These are phyloP conservation scores for Chloebia gouldiae DNA, from an alignment of 2,113 vertebrate genomes.

Conservation along the genomic window DNA sequence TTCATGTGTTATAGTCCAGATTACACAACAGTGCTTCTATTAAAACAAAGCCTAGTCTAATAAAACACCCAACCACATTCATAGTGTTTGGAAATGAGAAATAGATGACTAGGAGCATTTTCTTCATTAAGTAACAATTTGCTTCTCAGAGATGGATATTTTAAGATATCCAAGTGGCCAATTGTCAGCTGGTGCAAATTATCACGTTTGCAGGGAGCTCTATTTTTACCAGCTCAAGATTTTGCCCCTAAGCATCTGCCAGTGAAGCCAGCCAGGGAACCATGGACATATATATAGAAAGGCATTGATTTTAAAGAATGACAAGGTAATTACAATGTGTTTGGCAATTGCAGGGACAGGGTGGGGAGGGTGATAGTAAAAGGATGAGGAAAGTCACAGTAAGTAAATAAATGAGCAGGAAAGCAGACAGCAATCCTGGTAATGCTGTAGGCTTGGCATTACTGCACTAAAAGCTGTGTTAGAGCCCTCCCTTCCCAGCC, in stretches of 20 bases:
- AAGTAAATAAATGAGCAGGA: neutral
- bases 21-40: neutral
- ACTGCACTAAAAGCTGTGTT: neutral
- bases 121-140: conserved; percentile 11
- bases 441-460: neutral
- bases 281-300: neutral
- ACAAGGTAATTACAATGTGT: neutral
- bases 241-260: conserved; percentile 26
- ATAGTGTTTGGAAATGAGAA: neutral
- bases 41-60: neutral
- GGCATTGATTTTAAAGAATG: neutral
- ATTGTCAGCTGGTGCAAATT: conserved; percentile 26
- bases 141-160: conserved; percentile 15
- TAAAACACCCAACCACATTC: neutral
- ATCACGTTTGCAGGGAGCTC: neutral
- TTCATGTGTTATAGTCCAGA: neutral
- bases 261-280: neutral
- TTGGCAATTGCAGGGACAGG: neutral
- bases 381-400: neutral
- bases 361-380: neutral
- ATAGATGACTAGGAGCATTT: neutral
- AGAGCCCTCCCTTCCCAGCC: neutral
- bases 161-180: neutral
- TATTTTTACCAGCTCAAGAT: conserved; percentile 33
- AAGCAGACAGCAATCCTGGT: neutral